These are phyloP conservation scores for cat (Felis catus) DNA, from an alignment of 2,113 vertebrate species.

Conservation along the genomic window F.catus_Fca126_mat1.0 CM031426.1:8578001-8578500, in stretches of 20 bases:
- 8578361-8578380: slow-evolving; percentile 86
- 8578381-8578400: no score
- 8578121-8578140: not conserved
- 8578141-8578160: not conserved
- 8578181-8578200: not conserved
- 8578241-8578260: slow-evolving; percentile 90
- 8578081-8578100: not conserved
- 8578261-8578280: slow-evolving; percentile 90
- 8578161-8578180: not conserved
- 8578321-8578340: slow-evolving; percentile 89
- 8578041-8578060: slow-evolving; percentile 47
- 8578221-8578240: slow-evolving; percentile 87
- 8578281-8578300: slow-evolving; percentile 91
- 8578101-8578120: no score
- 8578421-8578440: not conserved
- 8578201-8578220: slow-evolving; percentile 80
- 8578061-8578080: not conserved
- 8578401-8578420: not conserved
- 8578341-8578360: slow-evolving; percentile 91
- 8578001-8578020: slow-evolving; percentile 88
- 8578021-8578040: slow-evolving; percentile 86
- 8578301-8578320: slow-evolving; percentile 88
- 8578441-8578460: slow-evolving; percentile 73
- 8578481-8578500: not conserved
- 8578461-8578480: slow-evolving; percentile 72